phyloP scores from a whole-genome alignment of 1,140 invertebrate genomes.

The Drosophila prosaltans region DNA sequence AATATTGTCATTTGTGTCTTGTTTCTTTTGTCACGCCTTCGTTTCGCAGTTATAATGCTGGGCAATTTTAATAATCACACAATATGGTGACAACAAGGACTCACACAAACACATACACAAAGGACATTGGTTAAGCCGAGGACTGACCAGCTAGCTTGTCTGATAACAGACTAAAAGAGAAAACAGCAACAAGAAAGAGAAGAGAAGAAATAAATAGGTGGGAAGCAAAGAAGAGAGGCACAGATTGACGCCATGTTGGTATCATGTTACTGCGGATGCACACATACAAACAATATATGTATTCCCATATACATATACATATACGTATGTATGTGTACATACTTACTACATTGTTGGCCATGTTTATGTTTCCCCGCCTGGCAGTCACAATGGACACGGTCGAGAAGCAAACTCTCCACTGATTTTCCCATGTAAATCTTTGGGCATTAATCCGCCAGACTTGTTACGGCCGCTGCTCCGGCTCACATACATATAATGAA shows the following conservation, averaged over 20 bases:
- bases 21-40: conserved; percentile 14
- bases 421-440: conserved; percentile 74
- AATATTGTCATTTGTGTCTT: conserved; percentile 23
- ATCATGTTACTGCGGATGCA: conserved; percentile 23
- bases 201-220: conserved; percentile 11
- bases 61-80: conserved; percentile 16
- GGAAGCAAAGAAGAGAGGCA: conserved; percentile 13
- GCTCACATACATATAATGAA: conserved; percentile 47
- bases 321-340: not conserved
- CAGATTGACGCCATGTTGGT: conserved; percentile 52
- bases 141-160: not conserved
- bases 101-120: not conserved
- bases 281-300: not conserved
- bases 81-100: conserved; percentile 19
- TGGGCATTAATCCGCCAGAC: conserved; percentile 61
- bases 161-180: conserved; percentile 19
- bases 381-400: conserved; percentile 9
- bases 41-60: conserved; percentile 6
- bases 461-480: conserved; percentile 39
- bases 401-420: conserved; percentile 24
- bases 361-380: conserved; percentile 32
- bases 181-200: conserved; percentile 15
- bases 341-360: conserved; percentile 28
- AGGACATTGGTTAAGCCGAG: not conserved
- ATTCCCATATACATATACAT: not conserved